phyloP scores from a whole-genome alignment of 1,140 invertebrate species.

The Trichoplusia ni region DNA sequence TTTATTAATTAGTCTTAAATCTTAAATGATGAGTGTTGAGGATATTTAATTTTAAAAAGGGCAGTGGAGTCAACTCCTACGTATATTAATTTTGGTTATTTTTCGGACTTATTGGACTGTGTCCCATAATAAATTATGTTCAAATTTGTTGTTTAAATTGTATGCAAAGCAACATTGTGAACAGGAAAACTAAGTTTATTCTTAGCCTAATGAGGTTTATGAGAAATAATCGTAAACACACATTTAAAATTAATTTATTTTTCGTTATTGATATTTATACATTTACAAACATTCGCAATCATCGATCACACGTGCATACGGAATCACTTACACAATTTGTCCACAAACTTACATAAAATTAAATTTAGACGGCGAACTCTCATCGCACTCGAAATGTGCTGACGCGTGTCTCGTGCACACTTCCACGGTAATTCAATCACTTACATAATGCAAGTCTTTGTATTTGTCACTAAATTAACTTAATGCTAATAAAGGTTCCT shows the following conservation, averaged over 20 bases:
- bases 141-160: too few species aligned
- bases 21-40: too few species aligned
- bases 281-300: conserved; percentile 41
- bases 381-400: conserved; percentile 52
- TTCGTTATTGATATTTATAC: conserved; percentile 41
- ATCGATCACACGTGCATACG: conserved; percentile 31
- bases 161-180: too few species aligned
- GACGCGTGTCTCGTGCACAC: conserved; percentile 49
- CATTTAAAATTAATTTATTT: conserved; percentile 68
- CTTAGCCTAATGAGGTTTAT: background rate
- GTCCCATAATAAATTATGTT: too few species aligned
- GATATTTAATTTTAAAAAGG: too few species aligned
- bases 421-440: conserved; percentile 63
- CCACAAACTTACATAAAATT: conserved; percentile 57
- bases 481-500: conserved; percentile 77
- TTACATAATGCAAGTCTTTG: conserved; percentile 72
- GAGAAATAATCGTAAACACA: background rate
- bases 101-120: too few species aligned
- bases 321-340: conserved; percentile 38
- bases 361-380: conserved; percentile 69
- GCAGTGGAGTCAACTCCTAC: too few species aligned
- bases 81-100: too few species aligned
- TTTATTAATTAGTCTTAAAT: too few species aligned
- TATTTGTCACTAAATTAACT: conserved; percentile 71
- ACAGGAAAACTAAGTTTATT: too few species aligned